These are phyloP conservation scores for Stictocephala bisonia DNA, from an alignment of 2,888 invertebrate species.

Conservation along the genomic window DNA sequence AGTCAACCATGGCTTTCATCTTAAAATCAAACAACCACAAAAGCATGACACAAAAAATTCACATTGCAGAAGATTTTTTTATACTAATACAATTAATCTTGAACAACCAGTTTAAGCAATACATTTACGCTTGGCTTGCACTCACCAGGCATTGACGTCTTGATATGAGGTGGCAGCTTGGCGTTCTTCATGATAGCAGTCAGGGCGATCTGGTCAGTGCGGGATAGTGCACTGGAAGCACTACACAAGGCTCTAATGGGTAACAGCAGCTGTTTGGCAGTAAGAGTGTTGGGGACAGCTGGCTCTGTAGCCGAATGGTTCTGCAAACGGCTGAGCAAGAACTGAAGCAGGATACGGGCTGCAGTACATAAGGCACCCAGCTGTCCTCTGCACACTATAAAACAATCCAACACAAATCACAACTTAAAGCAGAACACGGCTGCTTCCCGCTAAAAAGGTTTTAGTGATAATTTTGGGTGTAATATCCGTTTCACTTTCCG, in stretches of 20 bases:
- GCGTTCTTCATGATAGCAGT: constrained; percentile 82
- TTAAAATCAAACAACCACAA: no score
- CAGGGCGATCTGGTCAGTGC: constrained; percentile 81
- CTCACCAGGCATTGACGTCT: constrained; percentile 66
- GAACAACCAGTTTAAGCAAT: no score
- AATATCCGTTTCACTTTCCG: no score
- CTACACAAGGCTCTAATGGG: constrained; percentile 80
- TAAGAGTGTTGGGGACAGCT: constrained; percentile 59
- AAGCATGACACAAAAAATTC: no score
- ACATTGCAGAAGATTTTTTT: no score
- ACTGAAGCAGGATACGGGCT: constrained; percentile 75
- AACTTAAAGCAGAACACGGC: background rate
- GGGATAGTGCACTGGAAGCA: constrained; percentile 75
- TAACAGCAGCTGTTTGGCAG: constrained; percentile 70
- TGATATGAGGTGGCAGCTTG: constrained; percentile 70
- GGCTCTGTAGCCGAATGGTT: constrained; percentile 61
- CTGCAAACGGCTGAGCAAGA: constrained; percentile 68
- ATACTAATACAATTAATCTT: no score
- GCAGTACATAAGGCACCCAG: constrained; percentile 76
- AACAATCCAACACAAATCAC: background rate
- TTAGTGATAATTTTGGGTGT: no score
- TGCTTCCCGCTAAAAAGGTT: no score
- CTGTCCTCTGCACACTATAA: constrained; percentile 75
- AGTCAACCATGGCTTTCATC: no score
- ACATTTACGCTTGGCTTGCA: no score